A percentile compares a stretch with the other conserved stretches of the same genome.
These are phyloP conservation scores for Metallyticus violacea DNA, from an alignment of 2,888 invertebrate species.

Conservation along the genomic window DNA sequence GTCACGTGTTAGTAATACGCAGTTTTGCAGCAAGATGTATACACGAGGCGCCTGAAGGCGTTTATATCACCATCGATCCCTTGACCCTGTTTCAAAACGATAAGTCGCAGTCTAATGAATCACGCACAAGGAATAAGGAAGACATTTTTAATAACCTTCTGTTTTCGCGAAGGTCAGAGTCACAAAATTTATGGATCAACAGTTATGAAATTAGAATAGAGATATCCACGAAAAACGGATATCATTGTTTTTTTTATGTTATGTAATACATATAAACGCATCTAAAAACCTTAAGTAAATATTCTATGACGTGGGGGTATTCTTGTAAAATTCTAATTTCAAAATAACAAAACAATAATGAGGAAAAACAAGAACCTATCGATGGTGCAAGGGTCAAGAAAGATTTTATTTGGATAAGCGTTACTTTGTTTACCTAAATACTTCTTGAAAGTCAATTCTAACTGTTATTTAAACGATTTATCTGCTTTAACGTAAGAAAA, in stretches of 20 bases:
- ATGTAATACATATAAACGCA: background rate
- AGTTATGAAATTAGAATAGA: background rate
- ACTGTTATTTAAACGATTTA: too few species aligned
- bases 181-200: background rate
- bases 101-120: background rate
- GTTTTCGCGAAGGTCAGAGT: background rate
- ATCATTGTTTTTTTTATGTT: background rate
- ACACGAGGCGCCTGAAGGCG: background rate
- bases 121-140: background rate
- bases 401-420: too few species aligned
- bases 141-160: too few species aligned
- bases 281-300: background rate
- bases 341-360: background rate
- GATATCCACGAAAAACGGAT: too few species aligned
- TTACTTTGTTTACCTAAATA: background rate
- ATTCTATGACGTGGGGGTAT: background rate
- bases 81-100: background rate
- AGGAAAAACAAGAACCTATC: background rate
- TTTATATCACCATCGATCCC: background rate
- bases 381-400: background rate
- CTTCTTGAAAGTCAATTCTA: background rate
- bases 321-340: background rate
- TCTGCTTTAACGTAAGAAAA: too few species aligned
- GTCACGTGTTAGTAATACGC: background rate
- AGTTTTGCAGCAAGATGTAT: background rate